phyloP scores from a whole-genome alignment of 2,113 vertebrate species.

The Sus scrofa region DNA sequence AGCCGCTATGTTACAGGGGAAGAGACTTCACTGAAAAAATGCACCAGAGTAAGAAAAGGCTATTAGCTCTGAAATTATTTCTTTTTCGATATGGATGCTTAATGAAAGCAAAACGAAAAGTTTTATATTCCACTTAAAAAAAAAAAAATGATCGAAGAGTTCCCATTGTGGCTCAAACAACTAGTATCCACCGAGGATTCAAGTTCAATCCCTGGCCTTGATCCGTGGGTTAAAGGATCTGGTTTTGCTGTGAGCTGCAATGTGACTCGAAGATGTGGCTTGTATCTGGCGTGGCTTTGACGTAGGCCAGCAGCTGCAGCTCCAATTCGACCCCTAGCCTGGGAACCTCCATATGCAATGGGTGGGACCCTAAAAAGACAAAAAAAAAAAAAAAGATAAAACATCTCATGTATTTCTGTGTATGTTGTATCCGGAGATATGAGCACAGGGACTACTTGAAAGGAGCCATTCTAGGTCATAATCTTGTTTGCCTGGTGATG shows the following conservation, averaged over 20 bases:
- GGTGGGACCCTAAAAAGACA: background rate
- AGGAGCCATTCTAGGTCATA: background rate
- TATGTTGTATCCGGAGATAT: background rate
- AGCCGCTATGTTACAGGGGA: background rate
- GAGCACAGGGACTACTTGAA: background rate
- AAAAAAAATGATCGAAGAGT: background rate
- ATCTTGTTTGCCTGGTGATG: constrained; percentile 20
- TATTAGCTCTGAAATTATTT: background rate
- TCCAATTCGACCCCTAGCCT: too few species aligned
- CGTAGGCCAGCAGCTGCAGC: too few species aligned
- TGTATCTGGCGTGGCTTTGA: too few species aligned
- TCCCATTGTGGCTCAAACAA: too few species aligned
- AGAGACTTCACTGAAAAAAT: background rate
- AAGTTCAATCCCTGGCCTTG: too few species aligned
- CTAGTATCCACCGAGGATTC: too few species aligned
- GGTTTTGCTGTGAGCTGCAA: too few species aligned
- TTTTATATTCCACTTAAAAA: background rate
- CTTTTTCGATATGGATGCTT: background rate
- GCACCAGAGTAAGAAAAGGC: background rate
- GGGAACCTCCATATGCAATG: too few species aligned
- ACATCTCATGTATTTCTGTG: background rate
- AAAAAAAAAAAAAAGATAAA: background rate
- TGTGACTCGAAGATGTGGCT: too few species aligned
- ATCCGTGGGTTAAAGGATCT: too few species aligned
- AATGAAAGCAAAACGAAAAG: background rate